These are phyloP conservation scores for Aphidius gifuensis DNA, from an alignment of 1,140 invertebrate genomes.

Conservation along the genomic window DNA sequence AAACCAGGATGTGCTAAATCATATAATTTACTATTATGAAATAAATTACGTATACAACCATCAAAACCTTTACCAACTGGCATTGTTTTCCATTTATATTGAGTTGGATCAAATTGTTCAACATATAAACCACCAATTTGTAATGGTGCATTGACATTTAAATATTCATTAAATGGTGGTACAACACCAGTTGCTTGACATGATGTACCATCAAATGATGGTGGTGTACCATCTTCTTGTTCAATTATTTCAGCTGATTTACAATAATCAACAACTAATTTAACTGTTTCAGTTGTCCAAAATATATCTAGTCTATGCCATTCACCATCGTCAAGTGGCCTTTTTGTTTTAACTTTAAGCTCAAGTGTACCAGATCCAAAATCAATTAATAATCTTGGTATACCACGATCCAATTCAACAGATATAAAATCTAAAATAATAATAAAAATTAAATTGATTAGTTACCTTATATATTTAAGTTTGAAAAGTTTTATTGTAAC, in stretches of 20 bases:
- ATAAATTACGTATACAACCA: slow-evolving; percentile 91
- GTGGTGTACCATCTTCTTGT: slow-evolving; percentile 80
- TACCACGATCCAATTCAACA: slow-evolving; percentile 85
- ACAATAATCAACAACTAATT: slow-evolving; percentile 90
- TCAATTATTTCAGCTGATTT: slow-evolving; percentile 81
- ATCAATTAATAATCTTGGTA: slow-evolving; percentile 86
- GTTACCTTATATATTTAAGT: neutral
- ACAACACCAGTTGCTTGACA: slow-evolving; percentile 87
- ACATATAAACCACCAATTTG: slow-evolving; percentile 90
- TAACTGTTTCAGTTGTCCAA: slow-evolving; percentile 88
- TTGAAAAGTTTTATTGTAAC: neutral
- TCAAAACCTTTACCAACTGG: slow-evolving; percentile 86
- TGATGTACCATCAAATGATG: slow-evolving; percentile 79
- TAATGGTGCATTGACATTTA: slow-evolving; percentile 93
- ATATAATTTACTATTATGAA: slow-evolving; percentile 94
- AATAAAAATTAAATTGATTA: neutral
- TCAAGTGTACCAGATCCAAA: slow-evolving; percentile 93
- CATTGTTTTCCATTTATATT: slow-evolving; percentile 84
- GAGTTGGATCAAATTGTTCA: slow-evolving; percentile 79
- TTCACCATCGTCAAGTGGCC: slow-evolving; percentile 85
- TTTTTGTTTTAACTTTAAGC: slow-evolving; percentile 82
- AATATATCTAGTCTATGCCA: slow-evolving; percentile 96
- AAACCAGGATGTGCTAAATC: slow-evolving; percentile 86
- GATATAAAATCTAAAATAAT: slow-evolving; percentile 79
- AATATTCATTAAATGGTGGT: slow-evolving; percentile 92